Evolutionary conservation across 2,888 invertebrate species (phyloP), one percentile per base, ranked within the genome.

Genomic region (Andricus quercusramuli): DNA sequence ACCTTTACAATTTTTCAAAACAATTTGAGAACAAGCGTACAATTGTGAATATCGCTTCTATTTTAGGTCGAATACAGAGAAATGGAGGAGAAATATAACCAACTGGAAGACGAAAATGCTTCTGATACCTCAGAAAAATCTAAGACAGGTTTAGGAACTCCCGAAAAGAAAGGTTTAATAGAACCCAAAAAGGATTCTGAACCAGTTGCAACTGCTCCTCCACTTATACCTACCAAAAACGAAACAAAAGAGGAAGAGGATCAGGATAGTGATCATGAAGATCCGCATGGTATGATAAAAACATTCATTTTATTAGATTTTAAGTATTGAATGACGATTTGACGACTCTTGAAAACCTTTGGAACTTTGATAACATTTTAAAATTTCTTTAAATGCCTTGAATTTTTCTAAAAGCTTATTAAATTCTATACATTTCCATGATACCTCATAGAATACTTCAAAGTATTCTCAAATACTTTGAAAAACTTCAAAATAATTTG

Each of bases 181-280:
- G 93, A 93, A 64, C 93, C 94, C 9, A 94, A 94, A 15, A 96
- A 95, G 86, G 95, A 95, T 22, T 90, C 93, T 20, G 93, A 94
- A 1, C 88, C 94, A 56, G 89, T 92, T n/a, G 92, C 94, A 15
- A 94, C 94, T 85, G 93, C 89, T 6, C 87, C 94, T 1, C 93
- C 94, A n/a, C 93, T 94, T 0, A 93, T 94, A 80, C 93, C 93
- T 4, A 93, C 93, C 1, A 93, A 93, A 79, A 93, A 93, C 9
- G 91, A 91, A 81, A 85, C 90, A 0, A 94, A 94, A 79, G 88
- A 90, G 78, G 87, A 93, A 79, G 95, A 95, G 78, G 93, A 93
- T 17, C 95, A 94, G 88, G 95, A 94, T 83, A 96, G 96, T 79
- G 96, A 96, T 91, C 94, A 95, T 64, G 96, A 96, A 91, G 96